Evolutionary conservation across 2,113 vertebrate genomes (phyloP), one percentile per base, ranked within the genome.

Genomic region (Collichthys lucidus): DNA sequence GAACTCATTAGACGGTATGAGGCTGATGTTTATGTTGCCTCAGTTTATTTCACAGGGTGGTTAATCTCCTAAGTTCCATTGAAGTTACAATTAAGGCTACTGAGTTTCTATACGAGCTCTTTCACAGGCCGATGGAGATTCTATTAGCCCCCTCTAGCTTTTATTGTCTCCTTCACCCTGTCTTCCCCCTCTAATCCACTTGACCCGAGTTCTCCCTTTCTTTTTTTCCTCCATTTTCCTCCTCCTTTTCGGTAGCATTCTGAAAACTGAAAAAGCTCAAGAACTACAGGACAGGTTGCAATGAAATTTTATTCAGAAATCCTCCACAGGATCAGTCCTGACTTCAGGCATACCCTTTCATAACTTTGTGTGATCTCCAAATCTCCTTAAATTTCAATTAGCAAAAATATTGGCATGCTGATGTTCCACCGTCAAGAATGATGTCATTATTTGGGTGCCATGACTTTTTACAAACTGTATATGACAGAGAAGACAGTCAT

Each of bases 41-140:
- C 46, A 24, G 52, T 79, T 62, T 24, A 81, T 62, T 61, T 70
- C 60, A 69, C 52, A 0, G 4, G n/a, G 16, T 11, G 10, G 22
- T 80, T 77, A 82, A 84, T 87, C 15, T 44, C 20, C 40, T 73
- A 22, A 35, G 66, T 76, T 56, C n/a, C 40, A 85, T 59, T 72
- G 64, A 86, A 72, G 19, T 70, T 66, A 62, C 65, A 55, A 80
- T 81, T 77, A 84, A 61, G 52, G 40, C 57, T 17, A 44, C 26
- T 63, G 71, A 20, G 31, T 61, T 67, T 67, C 44, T 57, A 16
- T 63, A 55, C 42, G 47, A 77, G 24, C 22, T 72, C 73, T 42
- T 77, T 73, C 12, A 71, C 40, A 72, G 60, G 19, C 76, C 67
- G 55, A 56, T 55, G 66, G 74, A 61, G 11, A 77, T 50, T 26